Conservation (phyloP, 2,888 invertebrate species). For the Graphium colonna region DNA sequence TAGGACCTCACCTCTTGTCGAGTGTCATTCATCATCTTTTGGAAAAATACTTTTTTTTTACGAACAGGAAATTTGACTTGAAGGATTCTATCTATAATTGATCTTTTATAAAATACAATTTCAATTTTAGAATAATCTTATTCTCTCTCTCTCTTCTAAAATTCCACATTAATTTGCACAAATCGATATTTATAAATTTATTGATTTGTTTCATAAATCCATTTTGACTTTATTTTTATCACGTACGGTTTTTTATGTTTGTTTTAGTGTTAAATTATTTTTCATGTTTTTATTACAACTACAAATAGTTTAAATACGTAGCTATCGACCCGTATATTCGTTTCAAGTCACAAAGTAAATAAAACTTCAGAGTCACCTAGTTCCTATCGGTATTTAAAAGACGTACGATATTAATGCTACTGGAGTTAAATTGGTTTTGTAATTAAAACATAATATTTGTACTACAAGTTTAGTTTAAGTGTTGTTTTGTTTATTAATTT, state of each 20-base stretch:
- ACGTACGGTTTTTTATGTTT: background rate
- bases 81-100: too few species aligned
- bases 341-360: constrained; percentile 1
- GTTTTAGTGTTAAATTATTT: background rate
- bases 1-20: too few species aligned
- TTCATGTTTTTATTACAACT: background rate
- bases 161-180: background rate
- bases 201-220: background rate
- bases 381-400: constrained; percentile 29
- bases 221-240: background rate
- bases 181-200: background rate
- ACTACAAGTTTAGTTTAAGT: background rate
- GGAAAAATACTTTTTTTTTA: too few species aligned
- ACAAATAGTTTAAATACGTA: background rate
- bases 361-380: constrained; percentile 39
- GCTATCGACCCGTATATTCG: background rate
- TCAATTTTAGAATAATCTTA: too few species aligned
- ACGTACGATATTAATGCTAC: constrained; percentile 5
- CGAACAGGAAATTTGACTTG: too few species aligned
- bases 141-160: too few species aligned
- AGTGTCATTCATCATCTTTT: too few species aligned
- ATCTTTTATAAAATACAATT: too few species aligned
- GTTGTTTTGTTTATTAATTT: background rate
- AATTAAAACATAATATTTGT: background rate
- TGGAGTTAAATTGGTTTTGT: background rate